phyloP scores from a whole-genome alignment of 2,888 invertebrate genomes.

The Cephus spinipes region DNA sequence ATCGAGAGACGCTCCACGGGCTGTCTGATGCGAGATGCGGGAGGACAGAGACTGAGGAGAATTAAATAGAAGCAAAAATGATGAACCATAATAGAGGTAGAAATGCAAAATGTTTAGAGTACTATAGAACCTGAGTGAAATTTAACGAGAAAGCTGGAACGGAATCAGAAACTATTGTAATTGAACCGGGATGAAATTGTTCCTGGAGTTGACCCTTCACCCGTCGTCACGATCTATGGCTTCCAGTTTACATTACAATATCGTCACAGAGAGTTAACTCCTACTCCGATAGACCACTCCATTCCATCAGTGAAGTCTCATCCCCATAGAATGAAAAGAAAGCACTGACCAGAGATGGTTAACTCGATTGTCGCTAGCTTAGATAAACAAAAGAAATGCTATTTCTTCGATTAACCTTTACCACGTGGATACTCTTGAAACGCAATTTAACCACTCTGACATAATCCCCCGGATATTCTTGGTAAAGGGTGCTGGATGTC shows the following conservation, averaged over 20 bases:
- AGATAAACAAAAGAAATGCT: slow-evolving; percentile 52
- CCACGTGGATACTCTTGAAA: background rate
- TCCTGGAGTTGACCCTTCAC: background rate
- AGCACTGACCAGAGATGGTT: slow-evolving; percentile 51
- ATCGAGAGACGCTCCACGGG: slow-evolving; percentile 6
- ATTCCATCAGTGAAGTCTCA: background rate
- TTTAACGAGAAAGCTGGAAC: background rate
- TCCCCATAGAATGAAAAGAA: slow-evolving; percentile 58
- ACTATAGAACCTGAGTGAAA: background rate
- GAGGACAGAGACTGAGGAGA: background rate
- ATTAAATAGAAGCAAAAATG: background rate
- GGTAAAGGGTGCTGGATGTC: background rate
- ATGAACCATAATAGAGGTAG: background rate
- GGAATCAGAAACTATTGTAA: background rate
- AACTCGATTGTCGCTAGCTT: slow-evolving; percentile 56
- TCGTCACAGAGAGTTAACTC: background rate
- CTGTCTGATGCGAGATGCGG: background rate
- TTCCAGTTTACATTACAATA: background rate
- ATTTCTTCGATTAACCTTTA: slow-evolving; percentile 24
- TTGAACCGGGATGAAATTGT: background rate
- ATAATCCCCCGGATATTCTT: background rate
- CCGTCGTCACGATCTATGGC: background rate
- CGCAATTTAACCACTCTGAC: background rate
- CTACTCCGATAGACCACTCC: background rate
- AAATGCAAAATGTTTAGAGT: background rate